Evolutionary conservation across 2,113 vertebrate species (phyloP).

Genomic region (Colius striatus): DNA sequence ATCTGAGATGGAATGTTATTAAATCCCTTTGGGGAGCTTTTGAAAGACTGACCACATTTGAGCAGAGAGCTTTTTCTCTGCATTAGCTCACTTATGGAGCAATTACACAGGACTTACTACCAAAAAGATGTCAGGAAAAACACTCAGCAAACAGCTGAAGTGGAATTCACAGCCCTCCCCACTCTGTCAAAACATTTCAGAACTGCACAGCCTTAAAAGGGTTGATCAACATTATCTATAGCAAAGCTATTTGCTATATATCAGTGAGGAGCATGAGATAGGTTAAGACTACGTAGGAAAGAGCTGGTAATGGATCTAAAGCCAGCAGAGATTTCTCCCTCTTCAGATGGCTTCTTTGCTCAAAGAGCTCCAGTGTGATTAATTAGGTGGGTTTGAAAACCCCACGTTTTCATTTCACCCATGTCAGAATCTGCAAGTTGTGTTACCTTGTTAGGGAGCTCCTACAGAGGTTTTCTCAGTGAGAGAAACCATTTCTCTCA

Average conservation of each 20-base stretch:
- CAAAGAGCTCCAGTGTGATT: neutral
- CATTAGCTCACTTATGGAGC: slow-evolving; percentile 37
- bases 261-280: neutral
- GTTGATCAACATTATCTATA: neutral
- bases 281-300: neutral
- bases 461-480: neutral
- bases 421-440: neutral
- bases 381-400: neutral
- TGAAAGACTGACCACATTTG: slow-evolving; percentile 19
- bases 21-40: slow-evolving; percentile 52
- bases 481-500: neutral
- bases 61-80: slow-evolving; percentile 27
- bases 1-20: slow-evolving; percentile 64
- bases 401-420: neutral
- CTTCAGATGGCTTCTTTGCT: neutral
- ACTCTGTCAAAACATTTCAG: neutral
- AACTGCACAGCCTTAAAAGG: neutral
- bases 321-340: neutral
- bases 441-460: neutral
- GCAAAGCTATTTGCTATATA: neutral
- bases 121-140: neutral
- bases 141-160: neutral
- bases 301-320: neutral
- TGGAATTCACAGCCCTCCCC: neutral
- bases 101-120: slow-evolving; percentile 18